phyloP scores from a whole-genome alignment of 2,113 vertebrate genomes.

The Cynocephalus volans region DNA sequence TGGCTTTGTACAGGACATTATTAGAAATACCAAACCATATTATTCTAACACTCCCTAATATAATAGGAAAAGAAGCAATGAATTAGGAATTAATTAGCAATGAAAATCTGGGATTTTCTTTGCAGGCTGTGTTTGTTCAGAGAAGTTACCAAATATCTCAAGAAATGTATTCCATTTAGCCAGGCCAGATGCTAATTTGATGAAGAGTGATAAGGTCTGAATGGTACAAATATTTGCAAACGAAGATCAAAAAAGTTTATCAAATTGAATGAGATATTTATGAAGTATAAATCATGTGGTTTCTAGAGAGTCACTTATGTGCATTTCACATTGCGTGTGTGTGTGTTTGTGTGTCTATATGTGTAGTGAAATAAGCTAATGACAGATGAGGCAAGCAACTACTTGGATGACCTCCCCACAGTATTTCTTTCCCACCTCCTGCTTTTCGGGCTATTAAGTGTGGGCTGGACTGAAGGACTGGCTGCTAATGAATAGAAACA shows the following conservation, averaged over 20 bases:
- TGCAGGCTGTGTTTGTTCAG: neutral
- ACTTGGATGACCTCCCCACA: neutral
- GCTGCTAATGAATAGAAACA: neutral
- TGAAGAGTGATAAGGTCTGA: neutral
- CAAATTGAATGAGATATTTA: neutral
- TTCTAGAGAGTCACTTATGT: neutral
- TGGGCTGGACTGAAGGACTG: neutral
- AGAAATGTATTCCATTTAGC: neutral
- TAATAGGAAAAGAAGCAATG: neutral
- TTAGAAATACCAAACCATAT: neutral
- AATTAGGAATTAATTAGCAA: neutral
- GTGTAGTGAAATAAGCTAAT: neutral
- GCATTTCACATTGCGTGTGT: neutral
- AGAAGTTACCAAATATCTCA: neutral
- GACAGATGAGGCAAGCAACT: neutral
- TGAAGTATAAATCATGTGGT: neutral
- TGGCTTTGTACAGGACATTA: neutral
- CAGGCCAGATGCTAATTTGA: neutral
- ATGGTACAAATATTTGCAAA: neutral
- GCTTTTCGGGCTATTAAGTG: neutral
- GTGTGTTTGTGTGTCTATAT: neutral
- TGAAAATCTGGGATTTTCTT: neutral
- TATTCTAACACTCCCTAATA: neutral
- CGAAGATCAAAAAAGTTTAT: neutral
- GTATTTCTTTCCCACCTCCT: neutral